phyloP scores from a whole-genome alignment of 2,113 vertebrate species.

The Pluvialis apricaria region DNA sequence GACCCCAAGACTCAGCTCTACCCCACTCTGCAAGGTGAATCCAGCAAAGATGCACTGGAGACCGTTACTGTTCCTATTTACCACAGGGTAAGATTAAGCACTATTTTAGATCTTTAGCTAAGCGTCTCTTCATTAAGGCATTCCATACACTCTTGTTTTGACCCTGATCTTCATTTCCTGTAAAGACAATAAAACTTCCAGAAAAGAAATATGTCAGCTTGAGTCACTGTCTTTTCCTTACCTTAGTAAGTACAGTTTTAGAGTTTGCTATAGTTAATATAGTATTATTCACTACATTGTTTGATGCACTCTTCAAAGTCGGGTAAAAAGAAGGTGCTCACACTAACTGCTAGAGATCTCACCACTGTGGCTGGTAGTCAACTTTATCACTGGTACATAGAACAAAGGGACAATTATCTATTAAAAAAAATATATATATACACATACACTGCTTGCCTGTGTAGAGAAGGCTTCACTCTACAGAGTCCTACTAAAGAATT shows the following conservation, averaged over 20 bases:
- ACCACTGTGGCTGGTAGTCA: background rate
- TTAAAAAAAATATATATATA: background rate
- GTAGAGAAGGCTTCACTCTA: background rate
- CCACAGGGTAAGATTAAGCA: background rate
- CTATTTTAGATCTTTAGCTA: background rate
- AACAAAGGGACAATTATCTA: background rate
- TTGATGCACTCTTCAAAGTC: background rate
- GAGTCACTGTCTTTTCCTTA: background rate
- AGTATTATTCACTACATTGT: background rate
- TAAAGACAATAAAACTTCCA: background rate
- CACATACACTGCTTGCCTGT: background rate
- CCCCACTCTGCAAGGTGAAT: background rate
- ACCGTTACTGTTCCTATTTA: background rate
- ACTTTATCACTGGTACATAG: accelerated
- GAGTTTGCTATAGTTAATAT: background rate
- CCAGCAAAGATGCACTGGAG: background rate
- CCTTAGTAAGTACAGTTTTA: background rate
- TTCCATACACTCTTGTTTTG: background rate
- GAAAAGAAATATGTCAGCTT: background rate
- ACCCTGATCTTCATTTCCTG: background rate
- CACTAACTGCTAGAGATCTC: background rate
- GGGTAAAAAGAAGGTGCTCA: background rate
- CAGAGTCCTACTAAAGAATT: background rate
- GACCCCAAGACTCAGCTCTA: background rate
- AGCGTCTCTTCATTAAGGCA: background rate